These are phyloP conservation scores for Acestrorhynchus altus DNA, from an alignment of 2,797 vertebrate species.

Conservation along the genomic window DNA sequence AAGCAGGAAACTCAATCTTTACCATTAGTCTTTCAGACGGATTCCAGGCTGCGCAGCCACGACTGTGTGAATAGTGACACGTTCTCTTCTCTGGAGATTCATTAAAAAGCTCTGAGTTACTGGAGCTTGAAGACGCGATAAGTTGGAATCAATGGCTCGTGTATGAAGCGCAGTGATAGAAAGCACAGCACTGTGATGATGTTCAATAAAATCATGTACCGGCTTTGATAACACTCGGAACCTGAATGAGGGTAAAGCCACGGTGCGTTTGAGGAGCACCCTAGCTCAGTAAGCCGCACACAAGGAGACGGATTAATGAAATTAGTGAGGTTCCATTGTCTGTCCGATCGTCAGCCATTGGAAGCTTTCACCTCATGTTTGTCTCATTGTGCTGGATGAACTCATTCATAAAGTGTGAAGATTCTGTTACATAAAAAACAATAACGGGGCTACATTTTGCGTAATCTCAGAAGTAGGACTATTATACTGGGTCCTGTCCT, in stretches of 20 bases:
- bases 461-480: background rate
- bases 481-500: background rate
- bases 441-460: background rate
- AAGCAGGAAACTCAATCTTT: conserved; percentile 60
- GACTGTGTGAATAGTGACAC: conserved; percentile 40
- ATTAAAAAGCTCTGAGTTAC: conserved; percentile 46
- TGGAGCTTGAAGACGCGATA: conserved; percentile 32
- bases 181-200: conserved; percentile 16
- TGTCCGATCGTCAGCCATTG: conserved; percentile 8
- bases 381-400: conserved; percentile 3
- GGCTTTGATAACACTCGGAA: conserved; percentile 17
- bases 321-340: conserved; percentile 32
- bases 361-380: conserved; percentile 16
- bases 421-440: conserved; percentile 5
- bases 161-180: conserved; percentile 18
- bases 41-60: conserved; percentile 51
- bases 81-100: conserved; percentile 39
- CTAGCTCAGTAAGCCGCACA: conserved; percentile 27
- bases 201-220: conserved; percentile 35
- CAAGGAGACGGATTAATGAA: conserved; percentile 20
- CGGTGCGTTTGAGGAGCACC: background rate
- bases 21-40: conserved; percentile 55
- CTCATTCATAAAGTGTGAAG: conserved; percentile 18
- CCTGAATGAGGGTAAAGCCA: conserved; percentile 32
- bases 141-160: conserved; percentile 25